Base-by-base conservation (phyloP, 2,888 invertebrate genomes). In the Salticus scenicus region DNA sequence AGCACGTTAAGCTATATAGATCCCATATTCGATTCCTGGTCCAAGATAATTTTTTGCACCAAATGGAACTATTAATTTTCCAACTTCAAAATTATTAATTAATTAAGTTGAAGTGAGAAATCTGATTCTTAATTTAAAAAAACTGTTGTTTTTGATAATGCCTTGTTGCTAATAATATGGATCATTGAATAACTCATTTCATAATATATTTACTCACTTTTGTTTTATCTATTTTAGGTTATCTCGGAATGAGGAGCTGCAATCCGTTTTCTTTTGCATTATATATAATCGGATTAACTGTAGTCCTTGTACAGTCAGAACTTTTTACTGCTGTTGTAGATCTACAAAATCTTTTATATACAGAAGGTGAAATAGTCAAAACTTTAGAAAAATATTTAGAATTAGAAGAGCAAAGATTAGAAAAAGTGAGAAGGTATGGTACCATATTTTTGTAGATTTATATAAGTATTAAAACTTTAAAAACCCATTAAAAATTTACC, bases 241-340 rank as follows among this genome's bases (percentile, higher is more conserved):
- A 31, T 67, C 7, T 12, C 33, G 28, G 10, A 10, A 67, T 67
- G 67, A 67, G 24, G 67, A n/a, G 67, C 33, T 67, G 24, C 31
- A 30, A 31, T 24, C 27, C 33, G 7, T 7, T 67, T 5, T n/a
- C 33, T 17, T n/a, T 20, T n/a, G 5, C 20, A 0, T 67, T 5
- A 0, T 33, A 67, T 42, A 14, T 73, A 17, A n/a, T 67, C 17
- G 67, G 33, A 8, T 41, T 24, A 27, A 2, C 24, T 8, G 20
- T 57, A 4, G 28, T 41, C 20, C 17, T 33, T 17, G 75, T n/a
- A 31, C 57, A 74, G 27, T 89, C 91, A 27, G 99, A 99, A 92
- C 92, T 99, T 30, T 99, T 96, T 92, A 99, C 98, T 0, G 97
- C 98, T 0, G 93, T 98, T 90, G 95, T 96, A 0, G 98, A 99